phyloP scores from a whole-genome alignment of 2,888 invertebrate species.

The Cerastis rubricosa region DNA sequence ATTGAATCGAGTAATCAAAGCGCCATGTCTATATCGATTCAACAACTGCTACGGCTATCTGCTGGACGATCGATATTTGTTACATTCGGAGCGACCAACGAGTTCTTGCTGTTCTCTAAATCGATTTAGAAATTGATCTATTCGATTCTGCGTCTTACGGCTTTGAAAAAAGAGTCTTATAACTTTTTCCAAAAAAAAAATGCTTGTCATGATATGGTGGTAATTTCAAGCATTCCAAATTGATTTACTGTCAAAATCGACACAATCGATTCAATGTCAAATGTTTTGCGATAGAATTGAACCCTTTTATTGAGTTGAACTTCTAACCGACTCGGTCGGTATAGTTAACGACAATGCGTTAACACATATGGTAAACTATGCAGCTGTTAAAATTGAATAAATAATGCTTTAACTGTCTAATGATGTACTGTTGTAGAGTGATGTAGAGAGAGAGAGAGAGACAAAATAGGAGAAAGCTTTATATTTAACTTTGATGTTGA shows the following conservation, averaged over 20 bases:
- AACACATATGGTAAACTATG: constrained; percentile 76
- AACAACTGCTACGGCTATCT: constrained; percentile 87
- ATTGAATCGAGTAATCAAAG: constrained; percentile 89
- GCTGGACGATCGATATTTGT: constrained; percentile 87
- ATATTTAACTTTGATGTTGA: constrained; percentile 4
- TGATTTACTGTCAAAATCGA: constrained; percentile 88
- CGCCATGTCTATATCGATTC: constrained; percentile 89
- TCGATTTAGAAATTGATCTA: constrained; percentile 58
- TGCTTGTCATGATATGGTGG: constrained; percentile 26
- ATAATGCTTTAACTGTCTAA: constrained; percentile 62
- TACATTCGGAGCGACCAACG: constrained; percentile 82
- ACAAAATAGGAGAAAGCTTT: constrained; percentile 45
- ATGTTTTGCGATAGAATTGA: constrained; percentile 83
- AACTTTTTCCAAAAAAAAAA: constrained; percentile 1
- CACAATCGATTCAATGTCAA: constrained; percentile 85
- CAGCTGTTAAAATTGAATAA: constrained; percentile 70
- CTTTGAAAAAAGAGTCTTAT: constrained; percentile 41
- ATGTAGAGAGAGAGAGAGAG: too few relatives aligned
- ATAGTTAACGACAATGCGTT: constrained; percentile 74
- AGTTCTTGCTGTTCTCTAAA: constrained; percentile 71
- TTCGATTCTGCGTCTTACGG: constrained; percentile 69
- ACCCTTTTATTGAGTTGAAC: constrained; percentile 81
- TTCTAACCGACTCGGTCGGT: constrained; percentile 74
- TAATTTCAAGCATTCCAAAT: constrained; percentile 80
- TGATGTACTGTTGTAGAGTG: constrained; percentile 59